Base-by-base conservation (phyloP, 2,797 vertebrate species). In the Eidolon dupreanum region DNA sequence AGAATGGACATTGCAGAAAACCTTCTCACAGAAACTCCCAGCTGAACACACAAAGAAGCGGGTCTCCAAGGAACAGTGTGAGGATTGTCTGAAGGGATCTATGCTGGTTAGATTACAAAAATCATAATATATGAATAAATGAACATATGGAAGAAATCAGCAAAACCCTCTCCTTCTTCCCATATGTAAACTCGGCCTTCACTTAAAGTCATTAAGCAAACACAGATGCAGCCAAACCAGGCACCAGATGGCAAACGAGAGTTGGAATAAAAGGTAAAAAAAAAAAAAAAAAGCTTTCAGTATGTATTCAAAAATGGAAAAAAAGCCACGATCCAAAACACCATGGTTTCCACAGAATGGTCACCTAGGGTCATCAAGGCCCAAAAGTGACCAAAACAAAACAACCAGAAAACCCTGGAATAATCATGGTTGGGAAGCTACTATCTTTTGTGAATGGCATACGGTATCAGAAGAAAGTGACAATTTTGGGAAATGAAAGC, bases 61-160 rank as follows among this genome's bases (percentile, higher is more conserved):
- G 88, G 91, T 89, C 0, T 28, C 97, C 57, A 65, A 95, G 95
- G 94, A 96, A 74, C 74, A 95, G 95, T 22, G 26, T 94, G 41
- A 94, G 96, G 96, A 96, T 94, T 97, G 97, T 97, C 90, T 82
- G 66, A 95, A 98, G 96, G 97, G 95, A 94, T 96, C 61, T 83
- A 43, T 71, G 75, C 84, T 98, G 97, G 97, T 96, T 16, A 70
- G 97, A 98, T 98, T 98, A 98, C 28, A 97, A 97, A 98, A 98
- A 98, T 97, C 98, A 98, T 98, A 98, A 98, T 98, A 98, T 98
- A 96, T 96, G 98, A 79, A 3, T 94, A 98, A 98, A 97, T 63
- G 98, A 98, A 98, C 98, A 98, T 98, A 98, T 98, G 98, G 98
- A 98, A 99, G 96, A 97, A 98, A 99, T 99, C 98, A 98, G 97